These are phyloP conservation scores for Nomada lathburiana DNA, from an alignment of 2,888 invertebrate genomes.

Conservation along the genomic window DNA sequence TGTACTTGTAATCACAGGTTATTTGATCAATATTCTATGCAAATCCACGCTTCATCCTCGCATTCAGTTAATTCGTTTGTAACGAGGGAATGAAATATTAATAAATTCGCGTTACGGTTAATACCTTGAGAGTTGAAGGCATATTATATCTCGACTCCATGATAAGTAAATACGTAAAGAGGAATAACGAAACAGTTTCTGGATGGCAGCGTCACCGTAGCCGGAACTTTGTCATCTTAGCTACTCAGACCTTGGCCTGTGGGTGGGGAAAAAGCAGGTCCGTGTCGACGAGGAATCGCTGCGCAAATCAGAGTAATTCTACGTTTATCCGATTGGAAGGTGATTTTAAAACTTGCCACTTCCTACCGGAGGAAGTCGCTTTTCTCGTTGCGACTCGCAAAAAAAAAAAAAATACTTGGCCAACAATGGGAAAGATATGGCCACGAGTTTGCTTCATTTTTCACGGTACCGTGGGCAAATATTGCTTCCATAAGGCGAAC, in stretches of 20 bases:
- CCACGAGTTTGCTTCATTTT: conserved; percentile 26
- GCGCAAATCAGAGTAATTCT: conserved; percentile 70
- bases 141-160: conserved; percentile 37
- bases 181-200: conserved; percentile 61
- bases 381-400: conserved; percentile 50
- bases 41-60: not conserved
- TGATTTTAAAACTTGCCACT: conserved; percentile 75
- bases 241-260: conserved; percentile 57
- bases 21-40: not conserved
- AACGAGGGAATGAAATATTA: not conserved
- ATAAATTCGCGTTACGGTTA: not conserved
- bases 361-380: conserved; percentile 56
- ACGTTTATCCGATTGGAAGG: conserved; percentile 71
- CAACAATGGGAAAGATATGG: conserved; percentile 41
- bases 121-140: not conserved
- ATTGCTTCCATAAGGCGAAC: not conserved
- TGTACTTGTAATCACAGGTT: not conserved
- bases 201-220: conserved; percentile 54
- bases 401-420: conserved; percentile 42
- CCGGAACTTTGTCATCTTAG: conserved; percentile 72
- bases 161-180: conserved; percentile 30
- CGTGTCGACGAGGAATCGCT: conserved; percentile 66
- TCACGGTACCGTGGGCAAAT: not conserved
- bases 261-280: conserved; percentile 61
- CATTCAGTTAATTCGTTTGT: conserved; percentile 15